Evolutionary conservation across 2,113 vertebrate species (phyloP).

Genomic region (Erinaceus europaeus): DNA sequence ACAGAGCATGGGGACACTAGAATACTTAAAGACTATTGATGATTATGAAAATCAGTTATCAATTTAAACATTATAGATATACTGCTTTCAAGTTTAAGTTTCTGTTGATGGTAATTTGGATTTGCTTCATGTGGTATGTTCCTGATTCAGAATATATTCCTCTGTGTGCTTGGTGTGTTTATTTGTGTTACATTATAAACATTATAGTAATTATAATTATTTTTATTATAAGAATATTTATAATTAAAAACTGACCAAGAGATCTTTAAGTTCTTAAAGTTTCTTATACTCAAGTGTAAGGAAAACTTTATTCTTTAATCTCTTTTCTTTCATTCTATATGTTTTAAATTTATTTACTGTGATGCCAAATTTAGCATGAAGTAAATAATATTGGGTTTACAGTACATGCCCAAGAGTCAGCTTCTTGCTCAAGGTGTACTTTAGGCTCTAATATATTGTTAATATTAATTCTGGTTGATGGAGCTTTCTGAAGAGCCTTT

Average conservation of each 20-base stretch:
- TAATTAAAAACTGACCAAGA: background rate
- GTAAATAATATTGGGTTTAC: background rate
- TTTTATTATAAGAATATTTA: slow-evolving; percentile 16
- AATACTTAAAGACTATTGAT: no score
- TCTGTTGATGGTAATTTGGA: background rate
- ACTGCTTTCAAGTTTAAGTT: background rate
- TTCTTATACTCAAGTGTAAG: background rate
- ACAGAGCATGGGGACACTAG: no score
- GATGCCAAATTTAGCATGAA: background rate
- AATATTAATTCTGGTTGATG: background rate
- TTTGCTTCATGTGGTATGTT: background rate
- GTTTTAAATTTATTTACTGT: no score
- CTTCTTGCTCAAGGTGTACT: background rate
- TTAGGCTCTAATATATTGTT: background rate
- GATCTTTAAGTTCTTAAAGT: background rate
- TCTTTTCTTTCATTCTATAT: background rate
- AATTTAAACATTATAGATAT: no score
- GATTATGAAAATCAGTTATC: no score
- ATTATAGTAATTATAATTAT: no score
- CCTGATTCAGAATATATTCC: background rate
- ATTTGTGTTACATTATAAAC: background rate
- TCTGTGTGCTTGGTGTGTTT: background rate
- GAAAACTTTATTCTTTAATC: background rate
- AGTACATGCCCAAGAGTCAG: background rate
- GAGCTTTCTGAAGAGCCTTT: background rate